Evolutionary conservation across 2,888 invertebrate genomes (phyloP), one percentile per base, ranked within the genome.

Genomic region (Drosophila robusta): DNA sequence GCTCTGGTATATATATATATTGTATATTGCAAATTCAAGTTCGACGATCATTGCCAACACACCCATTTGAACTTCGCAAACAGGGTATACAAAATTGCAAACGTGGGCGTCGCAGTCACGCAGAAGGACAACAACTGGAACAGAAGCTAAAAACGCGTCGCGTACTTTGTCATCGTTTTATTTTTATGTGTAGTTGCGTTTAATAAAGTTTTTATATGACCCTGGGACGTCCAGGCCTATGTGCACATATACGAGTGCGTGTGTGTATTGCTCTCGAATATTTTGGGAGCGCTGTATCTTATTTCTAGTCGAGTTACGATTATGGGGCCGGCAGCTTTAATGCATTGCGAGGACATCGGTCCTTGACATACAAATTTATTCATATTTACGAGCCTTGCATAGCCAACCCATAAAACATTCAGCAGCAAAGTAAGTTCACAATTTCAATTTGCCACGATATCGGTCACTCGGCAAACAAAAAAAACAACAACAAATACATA

Each of bases 131-230:
- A 57, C 67, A 73, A 75, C 78, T 69, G 65, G 34, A 57, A 45
- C 4, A 24, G 52, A 46, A 34, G 26, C 60, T 67, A 45, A 44
- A 51, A 67, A 52, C 46, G 75, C 70, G 79, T 72, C 85, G 83
- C 83, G 86, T 78, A 81, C 85, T 89, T 87, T 87, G 89, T 84
- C 89, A 87, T 84, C 85, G 75, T 76, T 85, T 87, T 78, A 74
- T 78, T 85, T 88, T 85, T 87, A 87, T 87, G 87, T 77, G 77
- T 87, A 89, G 87, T 84, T 84, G 88, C 83, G 88, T 85, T 87
- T 87, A 85, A 89, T 85, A 88, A 87, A 89, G 75, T 83, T 85
- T 85, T 85, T 88, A 80, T 82, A 73, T 70, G 66, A 51, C 44
- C 18, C 36, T 42, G 32, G 50, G 52, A 57, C 45, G 22, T 18